Evolutionary conservation across 2,888 invertebrate species (phyloP), one percentile per base, ranked within the genome.

Genomic region (Leucozona laternaria): DNA sequence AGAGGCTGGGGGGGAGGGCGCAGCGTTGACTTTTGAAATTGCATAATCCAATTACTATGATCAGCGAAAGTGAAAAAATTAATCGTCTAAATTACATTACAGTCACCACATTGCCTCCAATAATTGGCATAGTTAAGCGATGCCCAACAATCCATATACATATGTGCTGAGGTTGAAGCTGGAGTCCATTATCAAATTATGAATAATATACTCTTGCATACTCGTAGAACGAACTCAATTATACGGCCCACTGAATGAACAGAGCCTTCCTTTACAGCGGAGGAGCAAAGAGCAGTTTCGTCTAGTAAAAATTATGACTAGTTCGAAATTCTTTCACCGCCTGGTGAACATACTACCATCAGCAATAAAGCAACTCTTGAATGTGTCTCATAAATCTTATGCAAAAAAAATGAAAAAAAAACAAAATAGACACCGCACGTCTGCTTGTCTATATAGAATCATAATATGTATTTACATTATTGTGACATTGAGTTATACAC

Each of bases 401-500:
- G 60, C 37, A 64, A 57, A 64, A 43, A 37, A 20, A n/a, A n/a
- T n/a, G n/a, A n/a, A n/a, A n/a, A 53, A 25, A 25, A 11, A 53
- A 53, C 1, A 31, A 7, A 50, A 60, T 15, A 60, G 11, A 37
- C 15, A 58, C 13, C 11, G 6, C 8, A 31, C 55, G 62, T 31
- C 28, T 28, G 37, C 22, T 10, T 66, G 45, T 64, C 45, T 45
- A 64, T 13, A 64, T 13, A 3, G 45, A 45, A 64, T 45, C 15
- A 28, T 31, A 31, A 28, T 31, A 31, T 28, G 50, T 66, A 34
- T 50, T 66, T 34, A 50, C 20, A 34, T 66, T 66, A 50, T 48
- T 66, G 66, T 66, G 66, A 66, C 66, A 66, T 66, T 66, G 66
- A 66, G 50, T 66, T 34, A 66, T 45, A 45, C 13, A 17, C 45